Evolutionary conservation across 2,888 invertebrate species (phyloP), one percentile per base, ranked within the genome.

Genomic region (Phragmatobia fuliginosa): DNA sequence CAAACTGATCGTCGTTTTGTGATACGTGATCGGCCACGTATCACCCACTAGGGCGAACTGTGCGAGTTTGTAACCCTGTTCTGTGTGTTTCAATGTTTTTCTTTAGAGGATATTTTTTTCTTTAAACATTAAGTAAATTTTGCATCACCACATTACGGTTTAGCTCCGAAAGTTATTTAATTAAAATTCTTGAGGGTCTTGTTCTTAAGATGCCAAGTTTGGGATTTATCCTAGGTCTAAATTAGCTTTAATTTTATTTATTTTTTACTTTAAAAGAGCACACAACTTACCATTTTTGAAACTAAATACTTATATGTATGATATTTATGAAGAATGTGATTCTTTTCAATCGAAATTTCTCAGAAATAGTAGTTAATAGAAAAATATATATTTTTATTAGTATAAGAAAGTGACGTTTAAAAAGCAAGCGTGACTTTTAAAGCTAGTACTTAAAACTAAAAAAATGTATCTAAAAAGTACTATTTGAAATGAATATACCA

Each of bases 1-100:
- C 63, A 33, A 70, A 64, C 67, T 63, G 72, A 76, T 77, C 67
- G 66, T 76, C 59, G 66, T 78, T 82, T 82, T 80, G 69, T 74
- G 74, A 79, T 74, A 82, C 72, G 72, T 69, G 73, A 80, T 73
- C 66, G 58, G 59, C 61, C 38, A 7, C 49, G 32, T 62, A 75
- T 71, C 72, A 67, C 21, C 56, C 21, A 33, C 49, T 28, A 52
- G 18, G 33, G 32, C 18, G 1, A 16, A 14, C 49, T 32, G 11
- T 64, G 49, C 36, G 36, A 65, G 36, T 65, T 64, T 52, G 45
- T 33, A 60, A 58, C 45, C 18, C 10, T 38, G 0, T 16, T 21
- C 21, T 14, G 28, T 56, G 28, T 25, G 2, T 14, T 25, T 25
- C 11, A 25, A 49, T 3, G 8, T n/a, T 8, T 7, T 52, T 52